Evolutionary conservation across 2,113 vertebrate genomes (phyloP).

Genomic region (Smithornis capensis): DNA sequence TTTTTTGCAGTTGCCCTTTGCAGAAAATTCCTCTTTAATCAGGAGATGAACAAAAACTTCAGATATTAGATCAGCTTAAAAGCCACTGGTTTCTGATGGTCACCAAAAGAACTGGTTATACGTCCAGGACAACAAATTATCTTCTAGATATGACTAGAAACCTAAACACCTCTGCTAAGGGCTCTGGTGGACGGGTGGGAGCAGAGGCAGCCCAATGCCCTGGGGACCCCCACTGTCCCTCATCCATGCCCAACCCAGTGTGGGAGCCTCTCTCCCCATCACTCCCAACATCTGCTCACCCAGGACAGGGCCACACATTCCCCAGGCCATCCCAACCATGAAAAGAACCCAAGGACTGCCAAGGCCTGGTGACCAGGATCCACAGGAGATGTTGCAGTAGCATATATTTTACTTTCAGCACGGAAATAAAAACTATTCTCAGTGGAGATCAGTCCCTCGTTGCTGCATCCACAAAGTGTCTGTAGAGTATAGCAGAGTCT

Average conservation of each 20-base stretch:
- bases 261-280: neutral
- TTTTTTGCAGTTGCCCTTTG: neutral
- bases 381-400: neutral
- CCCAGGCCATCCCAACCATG: neutral
- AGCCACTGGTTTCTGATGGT: neutral
- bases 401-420: neutral
- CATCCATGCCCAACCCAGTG: neutral
- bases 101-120: neutral
- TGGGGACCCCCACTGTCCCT: fast-evolving
- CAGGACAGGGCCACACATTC: neutral
- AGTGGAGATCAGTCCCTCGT: neutral
- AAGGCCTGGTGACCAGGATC: neutral
- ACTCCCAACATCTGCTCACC: neutral
- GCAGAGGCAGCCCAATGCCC: neutral
- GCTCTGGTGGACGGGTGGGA: neutral
- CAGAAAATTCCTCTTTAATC: neutral
- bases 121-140: neutral
- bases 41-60: neutral
- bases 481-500: neutral
- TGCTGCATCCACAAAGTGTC: neutral
- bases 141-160: neutral
- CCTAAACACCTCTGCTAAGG: neutral
- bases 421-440: neutral
- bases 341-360: neutral
- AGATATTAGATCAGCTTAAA: neutral